Evolutionary conservation across 2,113 vertebrate species (phyloP).

Genomic region (Myrmecobius fasciatus): DNA sequence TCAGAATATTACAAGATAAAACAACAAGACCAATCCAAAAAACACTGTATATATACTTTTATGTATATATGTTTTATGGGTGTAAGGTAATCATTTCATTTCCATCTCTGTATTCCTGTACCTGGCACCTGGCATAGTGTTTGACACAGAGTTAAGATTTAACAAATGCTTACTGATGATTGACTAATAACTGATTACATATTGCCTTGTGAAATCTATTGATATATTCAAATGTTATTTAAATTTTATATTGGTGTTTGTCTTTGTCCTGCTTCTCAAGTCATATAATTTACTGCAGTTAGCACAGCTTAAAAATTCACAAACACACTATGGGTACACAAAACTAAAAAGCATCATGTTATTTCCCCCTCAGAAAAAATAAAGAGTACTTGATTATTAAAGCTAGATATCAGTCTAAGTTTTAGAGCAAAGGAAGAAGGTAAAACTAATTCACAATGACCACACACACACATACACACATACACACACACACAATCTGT

Average conservation of each 20-base stretch:
- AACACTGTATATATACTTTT: not conserved
- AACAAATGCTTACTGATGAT: not conserved
- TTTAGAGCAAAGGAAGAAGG: constrained; percentile 92
- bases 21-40: not conserved
- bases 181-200: not conserved
- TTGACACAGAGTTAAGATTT: not conserved
- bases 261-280: constrained; percentile 83
- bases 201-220: not conserved
- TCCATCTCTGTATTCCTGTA: not conserved
- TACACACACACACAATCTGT: constrained; percentile 77
- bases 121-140: not conserved
- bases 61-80: not conserved
- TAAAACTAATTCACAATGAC: constrained; percentile 89
- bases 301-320: constrained; percentile 99
- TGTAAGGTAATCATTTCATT: not conserved
- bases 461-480: no score
- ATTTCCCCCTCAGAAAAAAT: constrained; percentile 98
- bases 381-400: constrained; percentile 99
- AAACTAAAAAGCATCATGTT: constrained; percentile 99
- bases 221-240: not conserved
- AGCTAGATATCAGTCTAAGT: constrained; percentile 99
- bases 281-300: constrained; percentile 99
- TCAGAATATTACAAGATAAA: not conserved
- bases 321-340: constrained; percentile 99
- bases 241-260: not conserved